Conservation (phyloP, 2,113 vertebrate species). For the Anhinga anhinga region DNA sequence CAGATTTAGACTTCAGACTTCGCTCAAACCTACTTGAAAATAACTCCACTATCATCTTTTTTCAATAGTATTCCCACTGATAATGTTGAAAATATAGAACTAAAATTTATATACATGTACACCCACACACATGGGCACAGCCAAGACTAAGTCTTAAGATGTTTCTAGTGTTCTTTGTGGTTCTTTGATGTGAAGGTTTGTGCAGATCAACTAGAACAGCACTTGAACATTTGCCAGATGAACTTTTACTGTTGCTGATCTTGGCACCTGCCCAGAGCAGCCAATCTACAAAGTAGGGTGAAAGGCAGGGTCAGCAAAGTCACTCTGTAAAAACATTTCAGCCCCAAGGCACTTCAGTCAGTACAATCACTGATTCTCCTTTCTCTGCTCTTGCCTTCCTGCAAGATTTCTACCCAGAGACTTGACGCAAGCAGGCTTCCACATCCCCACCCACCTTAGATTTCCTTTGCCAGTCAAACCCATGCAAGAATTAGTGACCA, state of each 20-base stretch:
- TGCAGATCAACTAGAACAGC: background rate
- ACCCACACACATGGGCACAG: background rate
- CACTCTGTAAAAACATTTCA: background rate
- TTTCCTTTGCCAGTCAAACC: background rate
- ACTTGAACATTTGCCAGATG: background rate
- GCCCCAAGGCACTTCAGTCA: background rate
- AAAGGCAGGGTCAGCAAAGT: background rate
- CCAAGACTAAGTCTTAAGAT: background rate
- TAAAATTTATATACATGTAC: background rate
- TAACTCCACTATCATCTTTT: background rate
- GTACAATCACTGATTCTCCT: background rate
- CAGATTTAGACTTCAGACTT: background rate
- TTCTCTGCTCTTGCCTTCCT: background rate
- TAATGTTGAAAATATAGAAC: background rate
- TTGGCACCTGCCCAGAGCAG: background rate
- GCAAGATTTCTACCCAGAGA: background rate
- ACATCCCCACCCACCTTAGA: background rate
- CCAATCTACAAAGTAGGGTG: background rate
- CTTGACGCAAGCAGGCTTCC: background rate
- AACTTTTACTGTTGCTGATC: background rate
- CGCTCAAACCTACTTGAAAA: background rate
- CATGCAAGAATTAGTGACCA: background rate
- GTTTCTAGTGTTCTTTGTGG: background rate
- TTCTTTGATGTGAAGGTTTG: background rate
- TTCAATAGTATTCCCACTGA: background rate